Conservation (phyloP, 2,113 vertebrate genomes). For the Sprattus sprattus region DNA sequence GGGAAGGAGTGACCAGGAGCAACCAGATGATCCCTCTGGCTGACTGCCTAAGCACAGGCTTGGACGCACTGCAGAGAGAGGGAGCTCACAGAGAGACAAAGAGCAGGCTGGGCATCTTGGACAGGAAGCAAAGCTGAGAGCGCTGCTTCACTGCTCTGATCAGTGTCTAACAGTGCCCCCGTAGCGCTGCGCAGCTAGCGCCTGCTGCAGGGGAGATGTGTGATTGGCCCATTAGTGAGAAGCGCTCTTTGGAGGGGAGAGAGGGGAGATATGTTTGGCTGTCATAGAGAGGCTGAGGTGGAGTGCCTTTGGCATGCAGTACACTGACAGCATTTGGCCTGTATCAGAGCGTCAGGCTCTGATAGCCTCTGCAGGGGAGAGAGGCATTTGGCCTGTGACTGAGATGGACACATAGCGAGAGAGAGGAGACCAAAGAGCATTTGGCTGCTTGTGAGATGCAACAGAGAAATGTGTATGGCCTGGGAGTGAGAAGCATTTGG, state of each 20-base stretch:
- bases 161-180: neutral
- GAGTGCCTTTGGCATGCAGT: neutral
- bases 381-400: neutral
- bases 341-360: neutral
- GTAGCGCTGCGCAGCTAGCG: neutral
- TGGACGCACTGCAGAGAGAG: slow-evolving; percentile 68
- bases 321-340: neutral
- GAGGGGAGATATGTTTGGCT: slow-evolving; percentile 6
- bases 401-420: neutral
- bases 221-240: neutral
- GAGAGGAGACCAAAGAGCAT: slow-evolving; percentile 28
- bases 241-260: neutral
- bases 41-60: slow-evolving; percentile 75
- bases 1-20: slow-evolving; percentile 74
- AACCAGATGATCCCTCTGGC: slow-evolving; percentile 73
- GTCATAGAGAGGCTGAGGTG: neutral
- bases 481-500: neutral
- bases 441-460: slow-evolving; percentile 30
- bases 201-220: neutral
- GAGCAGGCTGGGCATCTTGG: neutral
- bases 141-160: neutral
- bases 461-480: slow-evolving; percentile 27
- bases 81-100: neutral
- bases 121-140: slow-evolving; percentile 1
- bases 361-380: neutral